Base-by-base conservation (phyloP, 2,888 invertebrate genomes). In the Torymus auratus region DNA sequence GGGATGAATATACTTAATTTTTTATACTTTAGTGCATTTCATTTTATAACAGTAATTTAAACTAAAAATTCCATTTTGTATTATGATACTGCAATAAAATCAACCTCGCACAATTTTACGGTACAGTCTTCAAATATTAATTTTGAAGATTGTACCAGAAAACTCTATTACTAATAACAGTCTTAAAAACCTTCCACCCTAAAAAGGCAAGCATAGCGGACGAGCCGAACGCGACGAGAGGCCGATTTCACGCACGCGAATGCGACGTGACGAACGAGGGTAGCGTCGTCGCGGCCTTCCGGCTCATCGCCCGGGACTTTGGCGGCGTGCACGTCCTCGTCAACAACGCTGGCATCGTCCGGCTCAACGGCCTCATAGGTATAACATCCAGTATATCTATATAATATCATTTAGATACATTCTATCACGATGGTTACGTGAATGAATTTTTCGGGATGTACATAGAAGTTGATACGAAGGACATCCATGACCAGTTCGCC, bases 291-390 rank as follows among this genome's bases (percentile, higher is more conserved):
- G 83, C 85, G 2, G 85, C 86, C 2, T 91, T 91, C 78, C 73
- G 87, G 52, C 87, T 86, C 85, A 87, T 88, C 23, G 87, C 84
- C 17, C 81, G 85, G 14, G 88, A 86, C 28, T 84, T 91, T 3
- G 91, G 89, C 1, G 86, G 86, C 0, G 86, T 91, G 3, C 86
- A 89, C 65, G 87, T 91, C 62, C 84, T 91, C 20, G 84, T 91
- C 2, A 91, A 91, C 74, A 91, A 91, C 80, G 91, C 91, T 15
- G 91, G 90, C 5, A 41, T 86, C 4, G 60, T 81, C 1, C 67
- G 78, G 4, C 68, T 83, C 5, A 68, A 73, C 13, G 17, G 73
- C 0, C 14, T 79, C 0, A 53, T 56, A 55, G 82, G 75, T 78
- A 58, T 52, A 20, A 52, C n/a, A 64, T 11, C 7, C 60, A 15